A percentile compares a stretch with the other conserved stretches of the same genome.
These are phyloP conservation scores for Microcebus tavaratra DNA, from an alignment of 2,113 vertebrate species.

Conservation along the genomic window DNA sequence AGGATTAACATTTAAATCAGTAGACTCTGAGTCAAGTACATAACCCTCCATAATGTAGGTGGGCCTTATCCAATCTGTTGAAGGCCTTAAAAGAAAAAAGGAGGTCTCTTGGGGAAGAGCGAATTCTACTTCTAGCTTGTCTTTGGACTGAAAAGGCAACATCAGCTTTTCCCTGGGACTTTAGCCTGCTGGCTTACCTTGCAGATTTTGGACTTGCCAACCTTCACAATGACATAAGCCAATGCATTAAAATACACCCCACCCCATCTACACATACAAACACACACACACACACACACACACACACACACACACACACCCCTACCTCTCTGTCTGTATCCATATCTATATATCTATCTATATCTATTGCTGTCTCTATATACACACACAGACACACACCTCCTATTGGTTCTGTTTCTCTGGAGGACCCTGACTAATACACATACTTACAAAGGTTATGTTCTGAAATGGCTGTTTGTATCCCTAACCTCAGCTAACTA, in stretches of 20 bases:
- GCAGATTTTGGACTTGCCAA: not conserved
- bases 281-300: not conserved
- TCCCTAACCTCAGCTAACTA: not conserved
- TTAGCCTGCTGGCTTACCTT: not conserved
- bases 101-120: not conserved
- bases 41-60: not conserved
- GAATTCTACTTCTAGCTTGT: not conserved
- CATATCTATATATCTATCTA: not conserved
- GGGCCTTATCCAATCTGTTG: not conserved
- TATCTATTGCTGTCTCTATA: not conserved
- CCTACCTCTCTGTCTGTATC: not conserved
- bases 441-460: not conserved
- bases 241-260: not conserved
- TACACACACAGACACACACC: not conserved
- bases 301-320: not conserved
- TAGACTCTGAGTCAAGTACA: not conserved
- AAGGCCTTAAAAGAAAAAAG: not conserved
- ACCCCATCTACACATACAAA: not conserved
- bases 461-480: not conserved
- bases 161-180: not conserved
- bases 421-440: not conserved
- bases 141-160: not conserved
- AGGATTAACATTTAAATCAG: not conserved
- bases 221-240: not conserved
- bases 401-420: not conserved